These are phyloP conservation scores for Cryptoblepharus egeriae DNA, from an alignment of 2,797 vertebrate species.

Conservation along the genomic window DNA sequence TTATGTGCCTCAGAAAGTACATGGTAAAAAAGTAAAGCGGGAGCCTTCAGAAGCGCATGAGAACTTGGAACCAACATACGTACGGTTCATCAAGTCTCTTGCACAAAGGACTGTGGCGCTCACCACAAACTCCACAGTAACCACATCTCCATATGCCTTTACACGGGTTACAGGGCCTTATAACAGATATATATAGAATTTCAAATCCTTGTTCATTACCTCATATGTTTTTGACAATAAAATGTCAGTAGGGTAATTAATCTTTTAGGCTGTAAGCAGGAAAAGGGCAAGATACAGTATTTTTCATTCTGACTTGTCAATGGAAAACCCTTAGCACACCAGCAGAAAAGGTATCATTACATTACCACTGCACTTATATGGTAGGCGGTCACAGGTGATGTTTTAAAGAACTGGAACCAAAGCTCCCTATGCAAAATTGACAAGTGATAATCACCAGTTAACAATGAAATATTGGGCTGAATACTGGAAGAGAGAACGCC, in stretches of 20 bases:
- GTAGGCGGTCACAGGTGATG: conserved; percentile 71
- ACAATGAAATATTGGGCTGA: conserved; percentile 74
- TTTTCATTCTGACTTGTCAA: conserved; percentile 38
- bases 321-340: conserved; percentile 72
- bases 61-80: conserved; percentile 83
- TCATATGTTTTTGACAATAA: conserved; percentile 64
- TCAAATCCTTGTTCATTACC: conserved; percentile 72
- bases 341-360: conserved; percentile 73
- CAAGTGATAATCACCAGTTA: conserved; percentile 56
- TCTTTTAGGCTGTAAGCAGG: conserved; percentile 44
- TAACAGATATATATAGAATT: conserved; percentile 87
- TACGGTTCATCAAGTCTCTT: conserved; percentile 92
- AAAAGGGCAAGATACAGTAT: conserved; percentile 57
- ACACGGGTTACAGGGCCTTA: conserved; percentile 99
- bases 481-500: conserved; percentile 62
- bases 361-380: conserved; percentile 70
- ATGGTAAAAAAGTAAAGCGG: conserved; percentile 87
- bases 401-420: conserved; percentile 72
- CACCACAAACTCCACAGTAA: conserved; percentile 94
- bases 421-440: conserved; percentile 79
- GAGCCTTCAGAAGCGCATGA: conserved; percentile 87
- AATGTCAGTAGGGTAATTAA: conserved; percentile 35
- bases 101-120: conserved; percentile 87
- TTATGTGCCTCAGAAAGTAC: conserved; percentile 88
- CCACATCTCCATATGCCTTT: conserved; percentile 95